phyloP scores from a whole-genome alignment of 2,113 vertebrate species.

The Corvus hawaiiensis region DNA sequence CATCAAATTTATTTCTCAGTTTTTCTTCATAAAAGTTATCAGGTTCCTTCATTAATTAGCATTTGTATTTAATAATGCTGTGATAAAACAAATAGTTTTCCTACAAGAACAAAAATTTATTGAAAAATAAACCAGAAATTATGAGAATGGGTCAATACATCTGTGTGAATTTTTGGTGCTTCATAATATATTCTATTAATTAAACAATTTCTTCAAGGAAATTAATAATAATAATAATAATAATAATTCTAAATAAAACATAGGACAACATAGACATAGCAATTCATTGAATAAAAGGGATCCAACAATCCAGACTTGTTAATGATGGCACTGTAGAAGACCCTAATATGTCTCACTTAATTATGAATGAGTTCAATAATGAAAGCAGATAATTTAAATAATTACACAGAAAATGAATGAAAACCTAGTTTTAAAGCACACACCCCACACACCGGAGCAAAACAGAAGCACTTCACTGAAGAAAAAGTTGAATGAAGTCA shows the following conservation, averaged over 20 bases:
- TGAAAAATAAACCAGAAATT: background rate
- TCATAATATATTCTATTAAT: background rate
- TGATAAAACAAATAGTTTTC: background rate
- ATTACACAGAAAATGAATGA: background rate
- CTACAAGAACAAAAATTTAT: background rate
- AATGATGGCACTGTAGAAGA: background rate
- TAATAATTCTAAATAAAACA: background rate
- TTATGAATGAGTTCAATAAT: background rate
- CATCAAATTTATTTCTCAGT: background rate
- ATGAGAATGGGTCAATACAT: background rate
- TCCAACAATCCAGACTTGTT: background rate
- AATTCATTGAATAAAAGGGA: background rate
- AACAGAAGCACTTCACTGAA: background rate
- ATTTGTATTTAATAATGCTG: background rate
- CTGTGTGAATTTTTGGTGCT: background rate
- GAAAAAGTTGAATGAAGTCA: background rate
- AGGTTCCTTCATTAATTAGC: background rate
- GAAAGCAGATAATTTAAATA: slow-evolving; percentile 6
- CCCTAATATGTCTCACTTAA: background rate
- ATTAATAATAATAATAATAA: background rate
- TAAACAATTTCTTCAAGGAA: background rate
- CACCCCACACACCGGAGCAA: background rate
- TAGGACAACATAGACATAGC: background rate
- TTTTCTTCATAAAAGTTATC: background rate
- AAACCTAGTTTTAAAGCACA: background rate